Conservation (phyloP, 2,797 vertebrate species). For the Decapterus maruadsi region DNA sequence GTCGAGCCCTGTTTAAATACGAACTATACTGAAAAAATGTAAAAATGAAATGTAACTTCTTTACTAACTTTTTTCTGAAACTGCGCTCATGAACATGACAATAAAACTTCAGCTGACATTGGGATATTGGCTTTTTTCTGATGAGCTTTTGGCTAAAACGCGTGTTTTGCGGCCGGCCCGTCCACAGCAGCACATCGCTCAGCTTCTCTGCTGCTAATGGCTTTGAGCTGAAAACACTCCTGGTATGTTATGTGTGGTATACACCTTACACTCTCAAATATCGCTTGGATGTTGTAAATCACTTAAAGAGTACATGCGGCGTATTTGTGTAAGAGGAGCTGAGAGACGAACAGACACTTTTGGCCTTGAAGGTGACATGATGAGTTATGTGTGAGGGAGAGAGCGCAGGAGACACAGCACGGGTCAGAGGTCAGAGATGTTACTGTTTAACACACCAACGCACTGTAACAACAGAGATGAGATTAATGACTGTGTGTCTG, state of each 20-base stretch:
- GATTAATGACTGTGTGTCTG: slow-evolving; percentile 65
- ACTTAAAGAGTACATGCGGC: slow-evolving; percentile 39
- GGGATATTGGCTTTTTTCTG: too few species aligned
- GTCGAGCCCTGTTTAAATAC: too few species aligned
- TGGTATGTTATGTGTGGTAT: slow-evolving; percentile 32
- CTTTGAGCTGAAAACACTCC: slow-evolving; percentile 41
- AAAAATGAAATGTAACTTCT: too few species aligned
- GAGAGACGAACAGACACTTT: slow-evolving; percentile 56
- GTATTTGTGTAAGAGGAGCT: slow-evolving; percentile 62
- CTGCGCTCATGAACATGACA: too few species aligned
- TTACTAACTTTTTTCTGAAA: too few species aligned
- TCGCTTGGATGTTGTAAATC: slow-evolving; percentile 67
- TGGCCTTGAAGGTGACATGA: slow-evolving; percentile 65
- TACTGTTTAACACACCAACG: slow-evolving; percentile 70
- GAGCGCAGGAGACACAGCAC: slow-evolving; percentile 38
- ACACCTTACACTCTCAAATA: slow-evolving; percentile 67
- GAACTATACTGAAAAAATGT: too few species aligned
- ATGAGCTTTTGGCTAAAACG: too few species aligned
- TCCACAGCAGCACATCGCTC: too few species aligned
- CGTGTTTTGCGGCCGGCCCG: too few species aligned
- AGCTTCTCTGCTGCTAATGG: slow-evolving; percentile 9
- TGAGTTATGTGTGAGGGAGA: slow-evolving; percentile 69
- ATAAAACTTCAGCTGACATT: too few species aligned
- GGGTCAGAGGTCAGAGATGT: slow-evolving; percentile 72
- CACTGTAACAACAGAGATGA: slow-evolving; percentile 57